A percentile compares a stretch with the other conserved stretches of the same genome.
phyloP scores from a whole-genome alignment of 2,113 vertebrate species.

The Lampris megalopsis region DNA sequence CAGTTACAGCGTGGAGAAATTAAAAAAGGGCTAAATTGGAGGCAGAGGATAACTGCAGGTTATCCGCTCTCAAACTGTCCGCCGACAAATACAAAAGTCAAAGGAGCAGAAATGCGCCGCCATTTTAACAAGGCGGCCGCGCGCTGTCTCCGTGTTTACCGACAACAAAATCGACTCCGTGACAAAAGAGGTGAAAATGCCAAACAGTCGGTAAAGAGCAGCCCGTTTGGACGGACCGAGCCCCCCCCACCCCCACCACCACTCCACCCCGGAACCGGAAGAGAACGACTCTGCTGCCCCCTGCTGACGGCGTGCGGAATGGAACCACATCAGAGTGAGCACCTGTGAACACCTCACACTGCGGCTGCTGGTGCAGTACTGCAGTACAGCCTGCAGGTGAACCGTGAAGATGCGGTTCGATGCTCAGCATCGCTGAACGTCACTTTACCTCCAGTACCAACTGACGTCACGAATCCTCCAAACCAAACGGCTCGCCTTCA shows the following conservation, averaged over 20 bases:
- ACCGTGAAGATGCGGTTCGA: too few species aligned
- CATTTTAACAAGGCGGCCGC: slow-evolving; percentile 54
- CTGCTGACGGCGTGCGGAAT: slow-evolving; percentile 15
- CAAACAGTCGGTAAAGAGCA: slow-evolving; percentile 33
- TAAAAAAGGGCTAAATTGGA: neutral
- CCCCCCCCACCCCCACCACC: neutral
- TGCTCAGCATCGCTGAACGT: too few species aligned
- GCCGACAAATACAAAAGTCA: slow-evolving; percentile 34
- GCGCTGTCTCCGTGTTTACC: slow-evolving; percentile 51
- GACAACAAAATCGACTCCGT: slow-evolving; percentile 58
- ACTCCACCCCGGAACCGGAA: neutral
- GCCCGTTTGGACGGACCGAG: neutral
- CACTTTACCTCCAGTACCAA: too few species aligned
- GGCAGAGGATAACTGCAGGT: neutral
- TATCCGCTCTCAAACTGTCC: neutral
- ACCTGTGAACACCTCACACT: too few species aligned
- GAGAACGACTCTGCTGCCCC: slow-evolving; percentile 59
- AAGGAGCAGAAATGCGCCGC: slow-evolving; percentile 40
- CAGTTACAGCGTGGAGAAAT: slow-evolving; percentile 17
- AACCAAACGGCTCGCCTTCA: too few species aligned
- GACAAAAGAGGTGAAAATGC: slow-evolving; percentile 54
- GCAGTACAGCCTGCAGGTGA: too few species aligned
- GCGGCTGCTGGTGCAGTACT: too few species aligned
- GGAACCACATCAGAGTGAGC: too few species aligned
- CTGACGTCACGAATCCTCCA: too few species aligned